These are phyloP conservation scores for Eurois occulta DNA, from an alignment of 2,888 invertebrate species.

Conservation along the genomic window DNA sequence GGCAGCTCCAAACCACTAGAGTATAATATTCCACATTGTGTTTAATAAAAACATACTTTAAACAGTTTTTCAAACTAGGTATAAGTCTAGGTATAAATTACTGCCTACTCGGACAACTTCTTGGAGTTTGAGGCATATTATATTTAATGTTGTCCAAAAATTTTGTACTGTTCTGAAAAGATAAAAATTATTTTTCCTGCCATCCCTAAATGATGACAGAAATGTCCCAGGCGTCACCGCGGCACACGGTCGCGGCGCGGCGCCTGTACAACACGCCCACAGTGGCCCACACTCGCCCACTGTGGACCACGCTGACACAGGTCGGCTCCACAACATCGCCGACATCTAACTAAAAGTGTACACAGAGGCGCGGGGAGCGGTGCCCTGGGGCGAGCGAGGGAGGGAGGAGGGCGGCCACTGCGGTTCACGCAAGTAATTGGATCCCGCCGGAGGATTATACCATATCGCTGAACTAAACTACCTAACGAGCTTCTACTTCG, in stretches of 20 bases:
- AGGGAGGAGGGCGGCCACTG: background rate
- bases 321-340: background rate
- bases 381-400: background rate
- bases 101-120: background rate
- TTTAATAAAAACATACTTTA: background rate
- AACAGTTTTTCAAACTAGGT: background rate
- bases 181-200: background rate
- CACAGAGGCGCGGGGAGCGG: background rate
- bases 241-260: background rate
- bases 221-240: background rate
- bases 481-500: conserved; percentile 51
- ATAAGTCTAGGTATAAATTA: background rate
- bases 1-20: background rate
- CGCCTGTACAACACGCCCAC: background rate
- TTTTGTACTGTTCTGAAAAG: background rate
- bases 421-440: conserved; percentile 63
- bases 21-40: background rate
- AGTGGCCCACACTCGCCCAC: background rate
- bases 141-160: background rate
- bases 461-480: conserved; percentile 57
- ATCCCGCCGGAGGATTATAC: conserved; percentile 56
- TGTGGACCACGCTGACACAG: background rate
- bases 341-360: conserved; percentile 24
- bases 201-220: background rate
- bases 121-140: background rate